Base-by-base conservation (phyloP, 2,888 invertebrate genomes). In the Silvanus unidentatus region DNA sequence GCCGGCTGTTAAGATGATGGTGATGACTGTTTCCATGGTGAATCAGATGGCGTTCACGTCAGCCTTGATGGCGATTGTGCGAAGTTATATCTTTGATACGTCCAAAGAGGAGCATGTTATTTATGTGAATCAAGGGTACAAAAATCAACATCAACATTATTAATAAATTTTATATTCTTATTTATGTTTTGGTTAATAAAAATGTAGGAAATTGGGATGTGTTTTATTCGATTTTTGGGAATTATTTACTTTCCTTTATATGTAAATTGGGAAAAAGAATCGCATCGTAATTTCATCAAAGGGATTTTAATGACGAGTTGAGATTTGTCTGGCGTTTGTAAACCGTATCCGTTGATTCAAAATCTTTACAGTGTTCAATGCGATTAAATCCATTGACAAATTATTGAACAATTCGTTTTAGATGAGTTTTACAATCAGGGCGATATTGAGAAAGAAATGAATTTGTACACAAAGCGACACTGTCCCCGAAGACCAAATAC, bases 31-130 rank as follows among this genome's bases (percentile, higher is more conserved):
- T 1, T 76, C 76, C 1, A 73, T 83, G 65, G 68, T 85, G 38
- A 85, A 85, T 64, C 81, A 83, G 54, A 79, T 83, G 73, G 84
- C 82, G 0, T 74, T 85, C 30, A 72, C 76, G 16, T 79, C 82
- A 0, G 81, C 82, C 1, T 63, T 80, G 12, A 77, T 80, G 55
- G 74, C 77, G 2, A 60, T 81, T 3, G 65, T 81, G 2, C 71
- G 80, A 49, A 77, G 79, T 54, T 79, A 78, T 54, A 76, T 80
- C 1, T 80, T 81, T 54, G 79, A 80, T 45, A 59, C 59, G 11
- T 69, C 67, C 38, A 73, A 75, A 45, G 66, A 73, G 5, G 77
- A 79, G 42, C 78, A 77, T 61, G 69, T 80, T 0, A 65, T 80
- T 13, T 80, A 81, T 53, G 63, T 77, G 0, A 80, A 81, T 55